Base-by-base conservation (phyloP, 1,140 invertebrate genomes). In the Tetranychus urticae region DNA sequence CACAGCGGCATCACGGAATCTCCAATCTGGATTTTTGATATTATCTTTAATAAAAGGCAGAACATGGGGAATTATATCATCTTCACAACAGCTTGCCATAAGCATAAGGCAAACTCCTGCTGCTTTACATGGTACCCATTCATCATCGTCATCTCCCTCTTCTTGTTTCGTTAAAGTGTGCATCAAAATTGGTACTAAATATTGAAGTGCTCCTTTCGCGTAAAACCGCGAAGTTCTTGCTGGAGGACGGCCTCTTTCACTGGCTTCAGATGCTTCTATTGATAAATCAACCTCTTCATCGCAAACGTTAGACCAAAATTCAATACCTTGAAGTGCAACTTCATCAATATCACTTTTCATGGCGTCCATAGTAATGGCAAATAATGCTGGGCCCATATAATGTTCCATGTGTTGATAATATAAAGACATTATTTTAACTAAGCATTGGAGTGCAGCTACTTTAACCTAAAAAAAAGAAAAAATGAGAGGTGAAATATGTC, bases 231-330 rank as follows among this genome's bases (percentile, higher is more conserved):
- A 94, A 3, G 86, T 86, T 69, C 86, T 80, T 35, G 82, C 78
- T 34, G 93, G 92, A n/a, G 88, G 84, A 62, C 85, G 77, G 50
- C 92, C 92, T 73, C 83, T 80, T 73, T 98, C 92, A 39, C 77
- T 76, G 39, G 92, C 92, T 67, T 98, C 94, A 48, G 83, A 83
- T 65, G 87, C 85, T 74, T 97, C 92, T 71, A 96, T 89, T 4
- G 86, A 82, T 64, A 99, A 75, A 74, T 97, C 92, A 36, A 97
- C 88, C 77, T 99, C 96, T 75, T 97, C 94, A 75, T 99, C 96
- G 69, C 93, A 94, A 0, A 98, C 93, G 70, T 94, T 97, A 0
- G 93, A 98, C 96, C 96, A 99, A 75, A 99, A 99, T 73, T 99
- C 96, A 73, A 99, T 98, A 65, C 96, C 96, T 76, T 99, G 96